Conservation (phyloP, 2,888 invertebrate species). For the Noctua comes region DNA sequence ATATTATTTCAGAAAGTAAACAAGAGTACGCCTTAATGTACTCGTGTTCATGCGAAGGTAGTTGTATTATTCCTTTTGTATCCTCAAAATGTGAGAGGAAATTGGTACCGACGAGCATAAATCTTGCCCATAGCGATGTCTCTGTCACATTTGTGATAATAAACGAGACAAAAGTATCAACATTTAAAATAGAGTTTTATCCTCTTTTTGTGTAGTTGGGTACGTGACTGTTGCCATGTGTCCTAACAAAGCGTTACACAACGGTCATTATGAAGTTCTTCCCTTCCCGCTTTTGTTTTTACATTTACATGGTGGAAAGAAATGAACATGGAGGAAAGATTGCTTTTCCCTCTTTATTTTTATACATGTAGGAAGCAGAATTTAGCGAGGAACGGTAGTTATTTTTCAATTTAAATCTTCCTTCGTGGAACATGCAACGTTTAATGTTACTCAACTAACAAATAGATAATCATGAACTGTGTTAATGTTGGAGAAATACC, state of each 20-base stretch:
- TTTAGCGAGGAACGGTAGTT: constrained; percentile 18
- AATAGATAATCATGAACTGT: neutral
- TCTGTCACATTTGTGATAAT: constrained; percentile 66
- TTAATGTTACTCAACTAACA: neutral
- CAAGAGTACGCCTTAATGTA: constrained; percentile 31
- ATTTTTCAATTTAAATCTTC: constrained; percentile 31
- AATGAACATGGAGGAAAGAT: constrained; percentile 49
- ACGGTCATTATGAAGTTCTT: constrained; percentile 55
- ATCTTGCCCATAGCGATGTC: constrained; percentile 55
- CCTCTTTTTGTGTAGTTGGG: constrained; percentile 30
- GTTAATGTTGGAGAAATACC: neutral
- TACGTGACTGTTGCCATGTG: constrained; percentile 47
- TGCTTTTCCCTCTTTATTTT: constrained; percentile 42
- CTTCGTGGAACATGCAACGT: neutral
- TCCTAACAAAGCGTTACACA: constrained; percentile 54
- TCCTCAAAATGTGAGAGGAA: constrained; percentile 54
- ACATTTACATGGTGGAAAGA: constrained; percentile 44
- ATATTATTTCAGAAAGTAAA: constrained; percentile 47
- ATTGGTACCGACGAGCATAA: constrained; percentile 57
- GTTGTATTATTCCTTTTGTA: constrained; percentile 49
- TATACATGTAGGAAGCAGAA: constrained; percentile 10
- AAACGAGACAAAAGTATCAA: constrained; percentile 61
- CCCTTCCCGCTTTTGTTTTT: constrained; percentile 54
- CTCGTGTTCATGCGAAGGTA: constrained; percentile 40
- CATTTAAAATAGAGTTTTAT: constrained; percentile 61